Evolutionary conservation across 2,888 invertebrate genomes (phyloP).

Genomic region (Operophtera brumata): DNA sequence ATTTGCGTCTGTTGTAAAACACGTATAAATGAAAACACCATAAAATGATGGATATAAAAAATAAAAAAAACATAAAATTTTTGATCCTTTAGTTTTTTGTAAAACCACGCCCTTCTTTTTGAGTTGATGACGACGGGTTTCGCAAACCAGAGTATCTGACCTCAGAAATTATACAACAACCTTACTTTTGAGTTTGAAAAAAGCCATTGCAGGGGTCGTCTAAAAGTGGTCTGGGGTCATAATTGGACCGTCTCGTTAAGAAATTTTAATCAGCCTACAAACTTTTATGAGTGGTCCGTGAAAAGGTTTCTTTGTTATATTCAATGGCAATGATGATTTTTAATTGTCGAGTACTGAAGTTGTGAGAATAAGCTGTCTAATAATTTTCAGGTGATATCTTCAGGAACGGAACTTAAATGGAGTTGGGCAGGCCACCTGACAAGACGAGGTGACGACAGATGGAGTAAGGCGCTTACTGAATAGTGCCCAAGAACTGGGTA

Average conservation of each 20-base stretch:
- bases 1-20: slow-evolving; percentile 17
- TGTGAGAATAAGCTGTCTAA: slow-evolving; percentile 13
- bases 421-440: no score
- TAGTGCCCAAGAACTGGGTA: no score
- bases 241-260: slow-evolving; percentile 69
- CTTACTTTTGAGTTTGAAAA: slow-evolving; percentile 14
- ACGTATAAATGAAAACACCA: slow-evolving; percentile 14
- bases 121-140: slow-evolving; percentile 58
- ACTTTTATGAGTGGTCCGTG: slow-evolving; percentile 67
- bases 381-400: slow-evolving; percentile 12
- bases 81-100: slow-evolving; percentile 62
- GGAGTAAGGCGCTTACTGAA: no score
- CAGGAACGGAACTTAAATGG: no score
- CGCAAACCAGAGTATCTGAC: slow-evolving; percentile 28
- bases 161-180: slow-evolving; percentile 18
- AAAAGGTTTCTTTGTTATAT: slow-evolving; percentile 64
- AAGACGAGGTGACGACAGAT: no score
- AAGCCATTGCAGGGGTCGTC: slow-evolving; percentile 19
- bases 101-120: slow-evolving; percentile 61
- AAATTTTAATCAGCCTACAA: slow-evolving; percentile 67
- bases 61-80: slow-evolving; percentile 50
- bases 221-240: slow-evolving; percentile 46
- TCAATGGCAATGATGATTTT: slow-evolving; percentile 58
- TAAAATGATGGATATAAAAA: slow-evolving; percentile 43
- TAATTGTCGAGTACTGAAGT: slow-evolving; percentile 38